Percentiles rank a stretch among this genome's conserved stretches.
These are phyloP conservation scores for Thaleichthys pacificus DNA, from an alignment of 2,797 vertebrate species.

Conservation along the genomic window DNA sequence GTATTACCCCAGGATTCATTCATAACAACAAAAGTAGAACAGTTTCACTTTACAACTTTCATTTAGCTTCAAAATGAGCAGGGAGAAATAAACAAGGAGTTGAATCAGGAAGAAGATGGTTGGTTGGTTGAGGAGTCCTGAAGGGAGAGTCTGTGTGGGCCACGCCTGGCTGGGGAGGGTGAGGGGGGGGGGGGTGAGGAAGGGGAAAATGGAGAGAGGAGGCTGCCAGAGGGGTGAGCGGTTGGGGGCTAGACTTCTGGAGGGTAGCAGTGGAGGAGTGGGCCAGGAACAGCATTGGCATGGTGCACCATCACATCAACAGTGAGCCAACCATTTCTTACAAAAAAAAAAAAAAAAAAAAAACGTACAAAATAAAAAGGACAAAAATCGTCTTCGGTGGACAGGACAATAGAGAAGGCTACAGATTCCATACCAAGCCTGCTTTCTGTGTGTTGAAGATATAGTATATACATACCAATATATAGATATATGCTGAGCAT, in stretches of 20 bases:
- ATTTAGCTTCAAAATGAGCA: slow-evolving; percentile 77
- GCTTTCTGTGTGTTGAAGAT: slow-evolving; percentile 69
- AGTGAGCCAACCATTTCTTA: slow-evolving; percentile 81
- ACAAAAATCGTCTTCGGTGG: slow-evolving; percentile 57
- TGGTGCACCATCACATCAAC: slow-evolving; percentile 86
- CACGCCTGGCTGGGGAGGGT: neutral
- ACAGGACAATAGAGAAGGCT: slow-evolving; percentile 59
- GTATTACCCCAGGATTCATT: slow-evolving; percentile 74
- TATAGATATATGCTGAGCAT: slow-evolving; percentile 79
- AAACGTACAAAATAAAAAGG: slow-evolving; percentile 89
- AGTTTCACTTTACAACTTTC: slow-evolving; percentile 64
- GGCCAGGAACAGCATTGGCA: slow-evolving; percentile 84
- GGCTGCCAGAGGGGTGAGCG: neutral
- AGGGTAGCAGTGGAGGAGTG: slow-evolving; percentile 70
- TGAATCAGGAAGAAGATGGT: slow-evolving; percentile 73
- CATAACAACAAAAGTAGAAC: slow-evolving; percentile 60
- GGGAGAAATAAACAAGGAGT: slow-evolving; percentile 73
- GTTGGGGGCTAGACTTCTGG: no score
- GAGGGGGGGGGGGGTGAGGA: no score
- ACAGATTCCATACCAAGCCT: slow-evolving; percentile 72
- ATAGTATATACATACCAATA: slow-evolving; percentile 83
- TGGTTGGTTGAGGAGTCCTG: slow-evolving; percentile 6
- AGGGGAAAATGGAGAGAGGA: neutral
- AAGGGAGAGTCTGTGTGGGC: neutral
- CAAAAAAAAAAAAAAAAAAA: slow-evolving; percentile 84